Base-by-base conservation (phyloP, 2,113 vertebrate genomes). In the Oryctolagus cuniculus region DNA sequence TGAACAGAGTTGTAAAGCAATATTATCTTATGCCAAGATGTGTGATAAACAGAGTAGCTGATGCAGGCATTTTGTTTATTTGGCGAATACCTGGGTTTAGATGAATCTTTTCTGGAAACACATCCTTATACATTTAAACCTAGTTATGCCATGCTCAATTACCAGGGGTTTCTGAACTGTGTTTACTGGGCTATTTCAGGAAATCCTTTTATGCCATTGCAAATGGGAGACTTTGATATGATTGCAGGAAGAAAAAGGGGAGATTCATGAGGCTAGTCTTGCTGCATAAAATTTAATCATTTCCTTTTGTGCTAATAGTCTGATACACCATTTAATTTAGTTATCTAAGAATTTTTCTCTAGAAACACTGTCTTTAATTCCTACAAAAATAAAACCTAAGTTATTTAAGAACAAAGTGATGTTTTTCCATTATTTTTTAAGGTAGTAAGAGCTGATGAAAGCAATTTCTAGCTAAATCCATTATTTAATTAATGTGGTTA, bases 331-430 rank as follows among this genome's bases (percentile, higher is more conserved):
- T 77, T 11, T 5, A 38, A 25, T 95, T 89, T 64, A 31, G 10
- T 86, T 92, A 74, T 82, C 63, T 93, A 78, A 36, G 66, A 87
- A 70, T 90, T 83, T 90, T 16, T 25, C 31, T 93, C 67, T 11
- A 83, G 70, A 84, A 73, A n/a, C 29, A 74, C 61, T 89, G 27
- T 21, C 22, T 67, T 93, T 83, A 3, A 72, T 81, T 87, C 29
- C 86, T 90, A 55, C 19, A 79, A 89, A 89, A 84, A 84, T 34
- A 82, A 91, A 79, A 13, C 53, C 3, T 51, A 29, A 87, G 70
- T 72, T 94, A 90, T 38, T 85, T 85, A 82, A 90, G 63, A 66
- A 13, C 9, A 72, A 12, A 12, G 36, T 13, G 86, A 10, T 73
- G 2, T 16, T 87, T 92, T 85, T 64, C 24, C 44, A 31, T 44